Evolutionary conservation across 2,797 vertebrate species (phyloP).

Genomic region (Neoniphon sammara): DNA sequence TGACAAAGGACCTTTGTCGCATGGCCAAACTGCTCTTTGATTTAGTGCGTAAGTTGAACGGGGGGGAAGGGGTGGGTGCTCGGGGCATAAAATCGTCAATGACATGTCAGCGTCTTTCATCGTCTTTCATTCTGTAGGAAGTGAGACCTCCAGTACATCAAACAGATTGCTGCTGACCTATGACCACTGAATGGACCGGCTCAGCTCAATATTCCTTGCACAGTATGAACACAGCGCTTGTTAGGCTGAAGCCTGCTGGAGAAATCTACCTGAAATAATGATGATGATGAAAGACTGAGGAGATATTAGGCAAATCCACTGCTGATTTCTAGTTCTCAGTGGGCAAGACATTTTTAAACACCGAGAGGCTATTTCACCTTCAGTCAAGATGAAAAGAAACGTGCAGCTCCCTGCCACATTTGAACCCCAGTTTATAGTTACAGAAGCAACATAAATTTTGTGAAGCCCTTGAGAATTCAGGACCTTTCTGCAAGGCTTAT

Average conservation of each 20-base stretch:
- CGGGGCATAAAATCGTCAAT: slow-evolving; percentile 65
- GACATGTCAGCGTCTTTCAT: slow-evolving; percentile 60
- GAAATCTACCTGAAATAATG: slow-evolving; percentile 19
- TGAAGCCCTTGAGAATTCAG: slow-evolving; percentile 51
- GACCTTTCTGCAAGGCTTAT: slow-evolving; percentile 53
- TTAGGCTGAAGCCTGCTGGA: not conserved
- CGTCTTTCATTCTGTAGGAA: slow-evolving; percentile 43
- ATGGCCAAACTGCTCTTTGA: slow-evolving; percentile 69
- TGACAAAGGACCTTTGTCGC: slow-evolving; percentile 54
- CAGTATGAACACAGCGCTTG: slow-evolving; percentile 5
- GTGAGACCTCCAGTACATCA: slow-evolving; percentile 65
- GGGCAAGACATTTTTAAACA: slow-evolving; percentile 22
- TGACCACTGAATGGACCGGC: slow-evolving; percentile 48
- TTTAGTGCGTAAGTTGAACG: slow-evolving; percentile 65
- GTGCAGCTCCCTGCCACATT: slow-evolving; percentile 21
- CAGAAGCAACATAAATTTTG: slow-evolving; percentile 48
- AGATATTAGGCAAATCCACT: slow-evolving; percentile 4
- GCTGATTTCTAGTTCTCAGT: slow-evolving; percentile 42
- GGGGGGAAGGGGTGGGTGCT: slow-evolving; percentile 6
- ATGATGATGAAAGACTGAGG: slow-evolving; percentile 12
- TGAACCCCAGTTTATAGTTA: slow-evolving; percentile 38
- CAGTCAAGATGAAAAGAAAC: slow-evolving; percentile 30
- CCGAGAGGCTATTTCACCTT: slow-evolving; percentile 38
- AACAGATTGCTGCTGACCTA: slow-evolving; percentile 72
- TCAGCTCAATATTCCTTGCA: slow-evolving; percentile 32